A percentile compares a stretch with the other conserved stretches of the same genome.
phyloP scores from a whole-genome alignment of 2,113 vertebrate genomes.

The Hystrix brachyura region DNA sequence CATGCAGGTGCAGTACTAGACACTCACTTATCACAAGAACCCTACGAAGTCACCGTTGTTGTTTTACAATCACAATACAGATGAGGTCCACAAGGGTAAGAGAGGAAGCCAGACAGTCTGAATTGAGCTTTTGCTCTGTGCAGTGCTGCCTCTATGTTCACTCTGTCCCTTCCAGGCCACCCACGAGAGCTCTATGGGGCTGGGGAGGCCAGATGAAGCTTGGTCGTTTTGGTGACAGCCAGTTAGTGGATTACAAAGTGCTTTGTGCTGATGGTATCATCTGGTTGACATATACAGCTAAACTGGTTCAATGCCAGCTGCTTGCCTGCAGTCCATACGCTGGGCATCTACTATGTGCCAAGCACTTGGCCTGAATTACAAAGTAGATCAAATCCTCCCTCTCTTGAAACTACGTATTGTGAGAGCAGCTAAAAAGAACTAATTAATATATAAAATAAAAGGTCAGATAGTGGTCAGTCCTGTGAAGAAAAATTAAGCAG shows the following conservation, averaged over 20 bases:
- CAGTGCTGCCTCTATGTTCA: not conserved
- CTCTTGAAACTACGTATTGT: not conserved
- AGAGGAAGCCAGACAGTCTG: not conserved
- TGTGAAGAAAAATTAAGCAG: not conserved
- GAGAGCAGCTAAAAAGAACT: not conserved
- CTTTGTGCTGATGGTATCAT: not conserved
- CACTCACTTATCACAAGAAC: not conserved
- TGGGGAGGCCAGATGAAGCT: not conserved
- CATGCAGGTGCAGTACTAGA: not conserved
- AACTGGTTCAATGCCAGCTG: not conserved
- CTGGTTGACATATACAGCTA: not conserved
- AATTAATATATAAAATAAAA: not conserved
- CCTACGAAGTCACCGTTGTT: not conserved
- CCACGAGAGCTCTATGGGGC: not conserved
- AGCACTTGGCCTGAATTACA: not conserved
- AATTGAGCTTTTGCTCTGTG: not conserved
- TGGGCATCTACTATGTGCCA: not conserved
- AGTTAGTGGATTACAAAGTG: not conserved
- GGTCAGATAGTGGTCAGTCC: constrained; percentile 6
- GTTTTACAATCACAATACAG: not conserved
- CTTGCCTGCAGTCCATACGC: not conserved
- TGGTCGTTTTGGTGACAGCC: not conserved
- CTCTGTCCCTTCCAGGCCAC: not conserved
- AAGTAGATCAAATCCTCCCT: not conserved
- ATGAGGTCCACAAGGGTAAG: not conserved